Percentiles rank a stretch among this genome's conserved stretches.
Evolutionary conservation across 2,797 vertebrate species (phyloP).

Genomic region (Lacerta agilis): DNA sequence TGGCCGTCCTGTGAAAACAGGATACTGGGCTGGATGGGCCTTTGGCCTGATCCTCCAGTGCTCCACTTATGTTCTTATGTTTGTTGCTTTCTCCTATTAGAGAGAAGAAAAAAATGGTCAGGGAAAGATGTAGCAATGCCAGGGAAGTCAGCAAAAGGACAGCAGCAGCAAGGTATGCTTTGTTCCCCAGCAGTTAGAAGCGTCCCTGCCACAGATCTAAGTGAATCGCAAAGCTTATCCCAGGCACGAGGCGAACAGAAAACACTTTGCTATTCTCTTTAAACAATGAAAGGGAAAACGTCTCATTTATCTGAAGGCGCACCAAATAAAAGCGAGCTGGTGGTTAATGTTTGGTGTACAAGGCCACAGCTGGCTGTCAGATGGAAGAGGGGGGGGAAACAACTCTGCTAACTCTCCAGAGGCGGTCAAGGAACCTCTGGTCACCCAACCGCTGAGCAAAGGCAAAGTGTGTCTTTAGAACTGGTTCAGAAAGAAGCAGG

Average conservation of each 20-base stretch:
- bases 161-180: constrained; percentile 45
- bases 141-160: constrained; percentile 63
- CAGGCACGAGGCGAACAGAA: constrained; percentile 52
- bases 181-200: constrained; percentile 44
- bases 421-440: constrained; percentile 23
- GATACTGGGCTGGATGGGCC: not conserved
- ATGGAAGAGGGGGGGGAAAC: constrained; percentile 39
- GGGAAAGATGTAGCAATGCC: constrained; percentile 33
- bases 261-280: constrained; percentile 75
- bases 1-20: too few species aligned
- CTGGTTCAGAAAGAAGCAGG: too few species aligned
- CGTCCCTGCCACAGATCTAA: constrained; percentile 58
- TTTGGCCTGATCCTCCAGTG: not conserved
- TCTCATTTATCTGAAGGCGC: constrained; percentile 69
- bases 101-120: constrained; percentile 55
- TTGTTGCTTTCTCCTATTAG: constrained; percentile 42
- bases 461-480: constrained; percentile 21
- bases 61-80: not conserved
- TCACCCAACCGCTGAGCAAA: constrained; percentile 27
- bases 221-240: constrained; percentile 64
- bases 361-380: constrained; percentile 61
- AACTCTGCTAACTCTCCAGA: constrained; percentile 11
- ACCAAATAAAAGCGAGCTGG: constrained; percentile 63
- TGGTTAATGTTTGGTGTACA: constrained; percentile 66
- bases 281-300: constrained; percentile 71